phyloP scores from a whole-genome alignment of 2,113 vertebrate species.

The Trochalopteron elliotii region DNA sequence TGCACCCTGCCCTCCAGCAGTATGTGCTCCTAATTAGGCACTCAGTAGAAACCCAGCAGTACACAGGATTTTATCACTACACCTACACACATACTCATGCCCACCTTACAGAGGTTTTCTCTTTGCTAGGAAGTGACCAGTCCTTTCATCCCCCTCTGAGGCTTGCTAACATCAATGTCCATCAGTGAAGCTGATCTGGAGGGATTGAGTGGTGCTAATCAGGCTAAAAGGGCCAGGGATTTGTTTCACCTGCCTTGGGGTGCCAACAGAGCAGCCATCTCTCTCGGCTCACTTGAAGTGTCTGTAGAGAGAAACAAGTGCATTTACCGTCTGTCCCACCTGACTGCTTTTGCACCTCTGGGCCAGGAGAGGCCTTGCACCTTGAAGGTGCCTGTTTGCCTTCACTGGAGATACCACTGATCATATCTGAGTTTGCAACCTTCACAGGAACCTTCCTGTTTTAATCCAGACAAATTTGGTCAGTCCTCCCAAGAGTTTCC shows the following conservation, averaged over 20 bases:
- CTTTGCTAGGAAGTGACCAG: neutral
- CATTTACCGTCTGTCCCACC: neutral
- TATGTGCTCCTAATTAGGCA: fast-evolving
- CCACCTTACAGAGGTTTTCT: neutral
- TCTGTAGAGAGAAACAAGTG: neutral
- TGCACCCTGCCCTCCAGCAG: neutral
- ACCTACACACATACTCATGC: fast-evolving
- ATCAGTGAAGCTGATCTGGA: neutral
- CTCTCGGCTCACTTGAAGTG: neutral
- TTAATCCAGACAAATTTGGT: neutral
- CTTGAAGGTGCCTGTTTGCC: neutral
- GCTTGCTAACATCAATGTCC: neutral
- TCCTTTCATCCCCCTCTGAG: neutral
- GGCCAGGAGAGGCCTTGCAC: neutral
- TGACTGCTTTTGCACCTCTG: neutral
- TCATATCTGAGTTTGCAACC: neutral
- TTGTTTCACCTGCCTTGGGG: neutral
- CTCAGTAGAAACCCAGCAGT: neutral
- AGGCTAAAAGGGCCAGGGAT: neutral
- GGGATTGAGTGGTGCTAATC: neutral
- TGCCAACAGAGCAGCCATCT: neutral
- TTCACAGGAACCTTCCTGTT: fast-evolving
- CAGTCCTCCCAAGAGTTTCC: neutral
- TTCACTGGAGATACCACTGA: neutral
- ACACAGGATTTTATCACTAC: neutral